Evolutionary conservation across 2,888 invertebrate species (phyloP), one percentile per base, ranked within the genome.

Genomic region (Eupithecia abbreviata): DNA sequence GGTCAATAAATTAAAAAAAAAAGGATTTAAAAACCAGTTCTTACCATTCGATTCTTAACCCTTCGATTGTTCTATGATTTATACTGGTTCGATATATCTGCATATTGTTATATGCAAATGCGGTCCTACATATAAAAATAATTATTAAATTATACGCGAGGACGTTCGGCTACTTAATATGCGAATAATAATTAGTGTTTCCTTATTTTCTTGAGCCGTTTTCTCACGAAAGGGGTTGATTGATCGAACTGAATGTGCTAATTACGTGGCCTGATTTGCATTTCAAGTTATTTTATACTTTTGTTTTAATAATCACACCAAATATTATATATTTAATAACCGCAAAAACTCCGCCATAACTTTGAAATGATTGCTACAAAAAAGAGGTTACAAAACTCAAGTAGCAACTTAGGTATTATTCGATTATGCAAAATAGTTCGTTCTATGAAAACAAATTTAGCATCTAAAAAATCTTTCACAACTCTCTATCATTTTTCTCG

Each of bases 61-160:
- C 88, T 87, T 85, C 89, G 89, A 93, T 94, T 94, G 94, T 94
- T 94, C 94, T 94, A 92, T 94, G 93, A 95, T 94, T 93, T 94
- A 94, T 93, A 90, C 88, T 71, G 72, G 69, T 72, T 71, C 89
- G 86, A 91, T 91, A 89, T 90, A 91, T 91, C 89, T 91, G 90
- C 91, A 91, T 93, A 74, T 74, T 74, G 70, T 66, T 42, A 45
- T 74, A 95, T 93, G 93, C 86, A 88, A 92, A 93, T 93, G 81
- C 76, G 82, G 86, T 85, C 84, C 79, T 79, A 78, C 85, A 86
- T 85, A 84, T 83, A 80, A 82, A 82, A 88, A 90, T 91, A 91
- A 91, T 92, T 91, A 91, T 88, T 90, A 87, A 87, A 85, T 88
- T 88, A 87, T 87, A 86, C 82, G 84, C 85, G 87, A 84, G 84